Base-by-base conservation (phyloP, 1,140 invertebrate genomes). In the Zaprionus nigranus region DNA sequence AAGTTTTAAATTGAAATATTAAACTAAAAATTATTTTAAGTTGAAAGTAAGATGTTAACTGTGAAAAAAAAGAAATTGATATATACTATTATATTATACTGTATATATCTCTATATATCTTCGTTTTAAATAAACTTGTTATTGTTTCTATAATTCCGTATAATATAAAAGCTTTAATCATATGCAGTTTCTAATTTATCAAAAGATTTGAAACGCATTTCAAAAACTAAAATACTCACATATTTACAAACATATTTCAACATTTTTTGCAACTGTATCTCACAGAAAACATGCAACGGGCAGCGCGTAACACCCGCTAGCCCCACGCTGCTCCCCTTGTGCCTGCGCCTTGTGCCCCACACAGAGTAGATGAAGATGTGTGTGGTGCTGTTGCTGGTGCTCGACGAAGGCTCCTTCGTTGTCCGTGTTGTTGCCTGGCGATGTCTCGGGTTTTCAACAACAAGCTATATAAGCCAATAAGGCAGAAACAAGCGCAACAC, bases 401-500 rank as follows among this genome's bases (percentile, higher is more conserved):
- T 38, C 36, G 61, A 46, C 15, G 40, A 46, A 46, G 40, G n/a
- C 40, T 53, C 46, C 30, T 49, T 54, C 20, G 62, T 22, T 56
- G 51, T 40, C 17, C 59, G 62, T 73, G 63, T 73, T 75, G 30
- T 3, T 11, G 30, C 30, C 30, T 34, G 30, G 30, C 30, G 9
- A 34, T 75, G 85, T 84, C 85, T 84, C 81, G 81, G 67, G 84
- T 87, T 87, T 87, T 87, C 85, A 90, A 90, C 84, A 88, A 90
- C 84, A 84, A 88, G 78, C 79, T 71, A 77, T 84, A 88, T 90
- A 85, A 85, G 85, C 85, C 85, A 90, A 88, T 90, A 88, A 88
- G 84, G 75, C 62, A 78, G 82, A 62, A 81, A 77, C 75, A 72
- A 57, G 72, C 79, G 59, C 79, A 65, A 62, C 63, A 73, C 46